Conservation (phyloP, 1,140 invertebrate species). For the Drosophila nannoptera region DNA sequence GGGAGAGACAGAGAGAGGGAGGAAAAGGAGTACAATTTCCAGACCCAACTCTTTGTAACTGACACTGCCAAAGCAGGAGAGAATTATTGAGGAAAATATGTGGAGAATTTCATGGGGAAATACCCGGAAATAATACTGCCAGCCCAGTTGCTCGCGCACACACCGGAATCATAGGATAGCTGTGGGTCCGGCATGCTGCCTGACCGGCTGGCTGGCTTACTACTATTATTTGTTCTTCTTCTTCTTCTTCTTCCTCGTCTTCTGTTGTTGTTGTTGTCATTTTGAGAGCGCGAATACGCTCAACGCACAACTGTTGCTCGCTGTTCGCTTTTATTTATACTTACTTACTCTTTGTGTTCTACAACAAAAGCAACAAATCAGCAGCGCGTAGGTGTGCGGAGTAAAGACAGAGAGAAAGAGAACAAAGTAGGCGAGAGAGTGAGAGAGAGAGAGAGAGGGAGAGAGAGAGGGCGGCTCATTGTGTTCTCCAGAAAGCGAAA, state of each 20-base stretch:
- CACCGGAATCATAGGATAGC: too few relatives aligned
- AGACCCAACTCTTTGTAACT: too few relatives aligned
- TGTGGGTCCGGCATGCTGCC: too few relatives aligned
- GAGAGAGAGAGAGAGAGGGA: neutral
- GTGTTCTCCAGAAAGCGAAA: conserved; percentile 65
- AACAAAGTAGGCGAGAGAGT: neutral
- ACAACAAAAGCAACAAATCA: neutral
- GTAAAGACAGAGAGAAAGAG: neutral
- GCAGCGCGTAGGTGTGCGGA: neutral
- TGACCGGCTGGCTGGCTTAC: too few relatives aligned
- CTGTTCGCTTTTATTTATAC: conserved; percentile 50
- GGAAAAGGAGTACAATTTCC: too few relatives aligned
- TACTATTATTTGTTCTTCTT: too few relatives aligned
- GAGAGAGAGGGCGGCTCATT: neutral
- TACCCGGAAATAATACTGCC: too few relatives aligned
- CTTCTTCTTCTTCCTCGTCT: too few relatives aligned
- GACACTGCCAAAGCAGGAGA: too few relatives aligned
- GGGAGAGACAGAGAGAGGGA: too few relatives aligned
- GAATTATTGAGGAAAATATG: neutral
- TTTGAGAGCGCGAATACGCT: conserved; percentile 43
- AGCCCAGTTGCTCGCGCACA: too few relatives aligned
- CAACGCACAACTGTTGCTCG: conserved; percentile 53
- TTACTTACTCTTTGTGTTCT: conserved; percentile 44
- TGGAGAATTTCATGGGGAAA: neutral
- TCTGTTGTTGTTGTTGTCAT: conserved; percentile 12